Base-by-base conservation (phyloP, 2,797 vertebrate species). In the Odontamblyopus rebecca region DNA sequence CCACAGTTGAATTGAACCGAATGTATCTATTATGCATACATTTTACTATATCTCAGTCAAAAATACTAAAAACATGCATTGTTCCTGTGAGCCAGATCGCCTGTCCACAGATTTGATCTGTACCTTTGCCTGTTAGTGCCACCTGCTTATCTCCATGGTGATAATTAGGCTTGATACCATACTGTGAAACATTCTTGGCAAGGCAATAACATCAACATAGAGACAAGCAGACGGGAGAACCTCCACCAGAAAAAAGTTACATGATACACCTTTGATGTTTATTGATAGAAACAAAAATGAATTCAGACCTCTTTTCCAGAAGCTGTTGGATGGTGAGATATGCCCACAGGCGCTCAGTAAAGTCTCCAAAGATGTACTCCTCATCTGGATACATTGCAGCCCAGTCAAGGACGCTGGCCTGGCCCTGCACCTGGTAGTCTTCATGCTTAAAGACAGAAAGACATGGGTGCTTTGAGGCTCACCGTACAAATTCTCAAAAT, bases 311-410 rank as follows among this genome's bases (percentile, higher is more conserved):
- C 76, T 93, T 89, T 48, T 94, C 93, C 68, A 98, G 88, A 8
- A 96, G 91, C 66, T 98, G 96, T 32, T 97, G 94, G 74, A 98
- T 95, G 64, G 92, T 97, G 80, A 98, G 87, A 74, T 97, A 97
- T 1, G 97, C 97, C 97, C 97, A 99, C 26, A 98, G 85, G 68
- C 95, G 95, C 87, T 98, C 97, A 44, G 92, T 95, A 89, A 95
- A 98, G 74, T 94, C 92, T 69, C 94, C 95, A 87, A 97, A 98
- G 82, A 98, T 94, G 79, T 98, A 97, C 60, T 87, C 88, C 59
- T 93, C 91, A 5, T 94, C 86, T 63, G 84, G 89, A 79, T 96
- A 96, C 9, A 89, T 74, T 29, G 87, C 76, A 19, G 88, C 89
- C 88, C 94, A 91, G 72, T 96, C 84, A 7, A 79, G 32, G 29